Percentiles rank a stretch among this genome's conserved stretches.
phyloP scores from a whole-genome alignment of 2,888 invertebrate genomes.

The Tineola bisselliella region DNA sequence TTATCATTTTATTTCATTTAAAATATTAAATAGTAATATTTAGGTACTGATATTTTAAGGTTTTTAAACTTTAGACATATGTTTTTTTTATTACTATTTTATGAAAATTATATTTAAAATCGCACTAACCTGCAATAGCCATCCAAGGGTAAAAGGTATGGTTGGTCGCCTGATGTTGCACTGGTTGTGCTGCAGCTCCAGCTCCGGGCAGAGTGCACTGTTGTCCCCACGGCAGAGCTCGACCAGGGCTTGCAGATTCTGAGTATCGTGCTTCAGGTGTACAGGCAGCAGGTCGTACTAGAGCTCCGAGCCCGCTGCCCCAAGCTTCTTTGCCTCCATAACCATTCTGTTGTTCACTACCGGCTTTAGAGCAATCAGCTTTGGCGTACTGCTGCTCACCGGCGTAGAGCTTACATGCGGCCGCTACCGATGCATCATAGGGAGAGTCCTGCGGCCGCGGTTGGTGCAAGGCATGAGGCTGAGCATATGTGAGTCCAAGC shows the following conservation, averaged over 20 bases:
- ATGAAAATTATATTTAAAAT: constrained; percentile 8
- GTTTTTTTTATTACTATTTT: too few species aligned
- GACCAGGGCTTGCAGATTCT: constrained; percentile 84
- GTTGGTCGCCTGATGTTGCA: constrained; percentile 88
- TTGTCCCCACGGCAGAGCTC: constrained; percentile 85
- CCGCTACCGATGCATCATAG: constrained; percentile 89
- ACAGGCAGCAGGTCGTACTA: constrained; percentile 86
- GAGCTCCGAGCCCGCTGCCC: constrained; percentile 73
- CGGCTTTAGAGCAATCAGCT: constrained; percentile 81
- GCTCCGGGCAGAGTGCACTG: constrained; percentile 87
- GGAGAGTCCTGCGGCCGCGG: constrained; percentile 89
- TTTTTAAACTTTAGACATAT: too few species aligned
- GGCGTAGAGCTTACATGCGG: constrained; percentile 84
- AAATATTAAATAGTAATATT: too few species aligned
- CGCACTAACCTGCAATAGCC: constrained; percentile 95
- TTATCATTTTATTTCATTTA: too few species aligned
- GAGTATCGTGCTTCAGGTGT: constrained; percentile 90
- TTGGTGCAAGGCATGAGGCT: constrained; percentile 81
- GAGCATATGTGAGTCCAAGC: constrained; percentile 85
- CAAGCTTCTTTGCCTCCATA: constrained; percentile 77
- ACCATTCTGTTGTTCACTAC: constrained; percentile 72
- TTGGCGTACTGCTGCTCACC: constrained; percentile 76
- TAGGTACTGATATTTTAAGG: too few species aligned
- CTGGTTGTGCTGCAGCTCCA: constrained; percentile 81
- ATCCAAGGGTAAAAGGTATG: constrained; percentile 98